A percentile compares a stretch with the other conserved stretches of the same genome.
Evolutionary conservation across 2,888 invertebrate species (phyloP).

Genomic region (Petrolisthes manimaculis): DNA sequence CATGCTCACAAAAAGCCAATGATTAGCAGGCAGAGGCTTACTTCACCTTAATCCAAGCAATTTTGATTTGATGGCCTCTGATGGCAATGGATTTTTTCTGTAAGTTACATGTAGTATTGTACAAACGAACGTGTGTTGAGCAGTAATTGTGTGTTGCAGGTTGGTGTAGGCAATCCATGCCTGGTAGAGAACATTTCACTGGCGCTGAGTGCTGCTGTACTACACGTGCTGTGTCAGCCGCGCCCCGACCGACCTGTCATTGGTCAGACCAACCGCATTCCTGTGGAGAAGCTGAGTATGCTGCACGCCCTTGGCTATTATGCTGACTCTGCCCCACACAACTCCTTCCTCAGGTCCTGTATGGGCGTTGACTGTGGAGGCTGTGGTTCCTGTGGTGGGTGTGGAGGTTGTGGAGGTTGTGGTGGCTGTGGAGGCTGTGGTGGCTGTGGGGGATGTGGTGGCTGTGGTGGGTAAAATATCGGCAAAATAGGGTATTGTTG

Average conservation of each 20-base stretch:
- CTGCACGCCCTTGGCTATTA: constrained; percentile 60
- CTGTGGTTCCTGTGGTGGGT: constrained; percentile 62
- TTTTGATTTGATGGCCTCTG: no score
- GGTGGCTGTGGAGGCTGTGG: constrained; percentile 63
- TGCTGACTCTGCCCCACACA: constrained; percentile 59
- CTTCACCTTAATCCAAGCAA: no score
- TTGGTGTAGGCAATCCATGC: constrained; percentile 55
- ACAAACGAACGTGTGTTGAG: no score
- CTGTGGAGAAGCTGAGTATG: constrained; percentile 60
- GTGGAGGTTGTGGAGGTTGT: constrained; percentile 61
- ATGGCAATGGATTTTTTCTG: no score
- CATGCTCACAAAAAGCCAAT: no score
- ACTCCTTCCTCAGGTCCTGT: constrained; percentile 60
- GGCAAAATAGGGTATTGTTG: constrained; percentile 25
- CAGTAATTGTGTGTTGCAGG: constrained; percentile 27
- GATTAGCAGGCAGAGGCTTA: no score
- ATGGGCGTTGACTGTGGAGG: constrained; percentile 60
- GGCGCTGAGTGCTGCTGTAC: constrained; percentile 57
- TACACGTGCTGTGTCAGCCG: constrained; percentile 62
- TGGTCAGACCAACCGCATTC: constrained; percentile 61
- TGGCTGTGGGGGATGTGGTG: constrained; percentile 62
- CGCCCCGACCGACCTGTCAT: constrained; percentile 57
- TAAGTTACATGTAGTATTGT: no score
- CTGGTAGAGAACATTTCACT: constrained; percentile 60
- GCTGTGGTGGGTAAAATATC: constrained; percentile 58